Evolutionary conservation across 2,113 vertebrate genomes (phyloP).

Genomic region (Chaetodon trifascialis): DNA sequence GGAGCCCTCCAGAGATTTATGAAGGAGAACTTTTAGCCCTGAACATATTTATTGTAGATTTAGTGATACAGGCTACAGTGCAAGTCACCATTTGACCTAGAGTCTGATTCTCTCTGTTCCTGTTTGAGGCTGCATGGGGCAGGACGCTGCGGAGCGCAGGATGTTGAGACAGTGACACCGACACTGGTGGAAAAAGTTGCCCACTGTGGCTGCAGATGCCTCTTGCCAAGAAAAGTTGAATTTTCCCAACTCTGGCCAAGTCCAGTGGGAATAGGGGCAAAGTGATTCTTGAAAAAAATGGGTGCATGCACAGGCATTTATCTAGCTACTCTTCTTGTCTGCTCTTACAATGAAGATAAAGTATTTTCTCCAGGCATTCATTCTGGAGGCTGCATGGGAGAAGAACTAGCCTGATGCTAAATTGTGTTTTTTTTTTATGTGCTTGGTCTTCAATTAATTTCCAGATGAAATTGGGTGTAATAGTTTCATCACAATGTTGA

Average conservation of each 20-base stretch:
- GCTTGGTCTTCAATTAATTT: not conserved
- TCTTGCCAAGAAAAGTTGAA: conserved; percentile 29
- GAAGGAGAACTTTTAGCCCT: conserved; percentile 23
- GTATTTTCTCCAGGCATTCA: not conserved
- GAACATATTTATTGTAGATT: conserved; percentile 22
- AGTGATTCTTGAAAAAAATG: conserved; percentile 12
- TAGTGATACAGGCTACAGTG: not conserved
- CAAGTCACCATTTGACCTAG: conserved; percentile 2
- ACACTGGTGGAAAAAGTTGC: conserved; percentile 16
- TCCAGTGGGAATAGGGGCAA: not conserved
- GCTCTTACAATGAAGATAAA: conserved; percentile 28
- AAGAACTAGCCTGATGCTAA: not conserved
- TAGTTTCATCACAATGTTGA: not conserved
- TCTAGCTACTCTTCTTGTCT: conserved; percentile 24
- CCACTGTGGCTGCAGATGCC: conserved; percentile 9
- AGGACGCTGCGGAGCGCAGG: not conserved
- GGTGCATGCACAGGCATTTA: conserved; percentile 8
- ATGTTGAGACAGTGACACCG: conserved; percentile 22
- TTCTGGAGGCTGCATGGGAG: not conserved
- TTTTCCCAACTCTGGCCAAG: conserved; percentile 8
- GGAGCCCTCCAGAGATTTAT: not conserved
- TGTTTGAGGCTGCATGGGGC: conserved; percentile 9
- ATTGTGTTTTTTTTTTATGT: not conserved
- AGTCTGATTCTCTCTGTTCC: not conserved
- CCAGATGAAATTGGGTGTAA: not conserved